These are phyloP conservation scores for Rhabdophis nuchalis DNA, from an alignment of 2,797 vertebrate species.

Conservation along the genomic window DNA sequence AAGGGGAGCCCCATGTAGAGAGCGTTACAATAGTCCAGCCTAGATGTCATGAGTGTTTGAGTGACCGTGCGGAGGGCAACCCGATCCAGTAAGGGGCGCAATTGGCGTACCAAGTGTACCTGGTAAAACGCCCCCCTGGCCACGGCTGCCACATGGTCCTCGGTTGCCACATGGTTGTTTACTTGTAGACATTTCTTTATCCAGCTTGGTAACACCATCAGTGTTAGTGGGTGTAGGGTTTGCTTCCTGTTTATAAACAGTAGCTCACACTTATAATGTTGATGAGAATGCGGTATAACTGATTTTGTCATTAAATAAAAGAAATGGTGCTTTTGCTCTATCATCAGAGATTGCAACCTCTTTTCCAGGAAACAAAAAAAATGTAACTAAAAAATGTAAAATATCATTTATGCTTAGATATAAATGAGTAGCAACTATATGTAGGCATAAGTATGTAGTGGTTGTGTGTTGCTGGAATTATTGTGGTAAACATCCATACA, in stretches of 20 bases:
- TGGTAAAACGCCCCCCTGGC: too few relatives aligned
- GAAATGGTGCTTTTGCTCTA: constrained; percentile 47
- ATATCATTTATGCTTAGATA: constrained; percentile 41
- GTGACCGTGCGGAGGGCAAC: too few relatives aligned
- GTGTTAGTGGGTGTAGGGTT: neutral
- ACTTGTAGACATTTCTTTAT: neutral
- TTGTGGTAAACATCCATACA: neutral
- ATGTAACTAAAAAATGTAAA: too few relatives aligned
- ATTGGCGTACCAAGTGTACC: too few relatives aligned
- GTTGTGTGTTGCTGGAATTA: neutral
- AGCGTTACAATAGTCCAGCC: too few relatives aligned
- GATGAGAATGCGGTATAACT: neutral
- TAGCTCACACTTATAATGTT: neutral
- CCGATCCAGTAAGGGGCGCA: too few relatives aligned
- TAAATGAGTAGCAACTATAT: constrained; percentile 23
- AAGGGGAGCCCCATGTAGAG: too few relatives aligned
- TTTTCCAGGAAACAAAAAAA: constrained; percentile 32
- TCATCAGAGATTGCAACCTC: constrained; percentile 48
- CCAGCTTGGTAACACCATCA: neutral
- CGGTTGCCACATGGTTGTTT: too few relatives aligned
- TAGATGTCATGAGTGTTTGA: too few relatives aligned
- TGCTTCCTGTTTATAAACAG: neutral
- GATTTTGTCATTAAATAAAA: constrained; percentile 41
- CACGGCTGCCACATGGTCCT: too few relatives aligned
- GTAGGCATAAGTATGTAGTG: neutral